Conservation (phyloP, 2,888 invertebrate species). For the Meteorus colon region DNA sequence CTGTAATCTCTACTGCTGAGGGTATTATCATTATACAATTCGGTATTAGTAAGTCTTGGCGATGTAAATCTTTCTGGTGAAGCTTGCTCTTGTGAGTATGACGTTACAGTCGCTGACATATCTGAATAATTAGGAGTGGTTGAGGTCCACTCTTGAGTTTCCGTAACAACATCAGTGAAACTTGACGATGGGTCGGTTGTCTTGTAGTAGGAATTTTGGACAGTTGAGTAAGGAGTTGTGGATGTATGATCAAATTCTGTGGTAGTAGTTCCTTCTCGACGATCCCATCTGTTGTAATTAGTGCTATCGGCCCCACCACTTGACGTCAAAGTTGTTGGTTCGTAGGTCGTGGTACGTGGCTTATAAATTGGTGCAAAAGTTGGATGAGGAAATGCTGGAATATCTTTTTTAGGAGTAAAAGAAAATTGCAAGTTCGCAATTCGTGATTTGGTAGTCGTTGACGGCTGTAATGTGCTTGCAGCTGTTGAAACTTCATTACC, state of each 20-base stretch:
- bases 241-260: constrained; percentile 52
- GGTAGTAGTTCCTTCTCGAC: constrained; percentile 49
- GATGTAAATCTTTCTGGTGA: not conserved
- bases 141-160: constrained; percentile 5
- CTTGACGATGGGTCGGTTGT: constrained; percentile 18
- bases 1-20: constrained; percentile 12
- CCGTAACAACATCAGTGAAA: not conserved
- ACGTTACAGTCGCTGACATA: not conserved
- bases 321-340: constrained; percentile 53
- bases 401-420: constrained; percentile 20
- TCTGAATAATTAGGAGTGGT: constrained; percentile 20
- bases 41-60: constrained; percentile 46
- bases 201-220: constrained; percentile 44
- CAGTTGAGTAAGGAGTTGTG: constrained; percentile 51
- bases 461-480: constrained; percentile 51
- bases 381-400: constrained; percentile 62
- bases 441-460: constrained; percentile 18
- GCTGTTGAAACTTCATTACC: constrained; percentile 49
- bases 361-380: constrained; percentile 65
- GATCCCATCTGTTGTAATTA: constrained; percentile 55
- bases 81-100: not conserved
- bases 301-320: constrained; percentile 49
- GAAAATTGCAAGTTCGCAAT: constrained; percentile 28
- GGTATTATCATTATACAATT: constrained; percentile 49
- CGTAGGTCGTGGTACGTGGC: constrained; percentile 56